Evolutionary conservation across 1,140 invertebrate species (phyloP).

Genomic region (Drosophila rhopaloa): DNA sequence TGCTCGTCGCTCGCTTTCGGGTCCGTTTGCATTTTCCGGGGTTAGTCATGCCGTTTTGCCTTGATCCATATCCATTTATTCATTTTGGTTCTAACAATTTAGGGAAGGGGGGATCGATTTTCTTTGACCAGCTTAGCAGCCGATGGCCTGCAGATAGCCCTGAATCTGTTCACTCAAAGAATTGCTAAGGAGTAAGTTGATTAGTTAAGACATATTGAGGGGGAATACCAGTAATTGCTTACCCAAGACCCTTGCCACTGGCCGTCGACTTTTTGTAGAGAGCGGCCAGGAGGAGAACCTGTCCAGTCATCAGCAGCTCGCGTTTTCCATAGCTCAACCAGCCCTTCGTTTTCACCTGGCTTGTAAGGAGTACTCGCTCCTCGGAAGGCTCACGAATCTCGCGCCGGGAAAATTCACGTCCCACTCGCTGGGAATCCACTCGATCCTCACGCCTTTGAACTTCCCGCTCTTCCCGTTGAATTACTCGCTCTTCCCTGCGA

Average conservation of each 20-base stretch:
- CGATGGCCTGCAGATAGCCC: conserved; percentile 45
- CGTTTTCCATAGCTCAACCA: conserved; percentile 47
- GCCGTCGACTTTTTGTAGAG: conserved; percentile 54
- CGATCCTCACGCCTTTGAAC: not conserved
- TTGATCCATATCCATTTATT: conserved; percentile 12
- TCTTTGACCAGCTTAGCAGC: conserved; percentile 35
- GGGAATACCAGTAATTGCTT: not conserved
- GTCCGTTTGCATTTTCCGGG: conserved; percentile 53
- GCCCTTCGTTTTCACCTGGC: conserved; percentile 4
- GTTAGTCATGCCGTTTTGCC: not conserved
- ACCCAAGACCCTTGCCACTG: conserved; percentile 57
- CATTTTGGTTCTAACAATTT: not conserved
- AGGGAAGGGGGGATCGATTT: conserved; percentile 13
- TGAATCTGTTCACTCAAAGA: conserved; percentile 44
- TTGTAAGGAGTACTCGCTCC: not conserved
- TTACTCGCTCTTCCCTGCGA: not conserved
- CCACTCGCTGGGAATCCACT: not conserved
- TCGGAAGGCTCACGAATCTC: not conserved
- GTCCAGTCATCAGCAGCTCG: conserved; percentile 45
- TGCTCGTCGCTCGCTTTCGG: conserved; percentile 34
- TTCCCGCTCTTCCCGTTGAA: not conserved
- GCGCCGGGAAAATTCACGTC: not conserved
- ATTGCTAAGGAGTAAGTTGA: conserved; percentile 9
- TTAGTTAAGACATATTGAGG: too few species aligned
- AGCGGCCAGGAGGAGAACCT: conserved; percentile 47